Evolutionary conservation across 2,888 invertebrate species (phyloP), one percentile per base, ranked within the genome.

Genomic region (Subacronicta megacephala): DNA sequence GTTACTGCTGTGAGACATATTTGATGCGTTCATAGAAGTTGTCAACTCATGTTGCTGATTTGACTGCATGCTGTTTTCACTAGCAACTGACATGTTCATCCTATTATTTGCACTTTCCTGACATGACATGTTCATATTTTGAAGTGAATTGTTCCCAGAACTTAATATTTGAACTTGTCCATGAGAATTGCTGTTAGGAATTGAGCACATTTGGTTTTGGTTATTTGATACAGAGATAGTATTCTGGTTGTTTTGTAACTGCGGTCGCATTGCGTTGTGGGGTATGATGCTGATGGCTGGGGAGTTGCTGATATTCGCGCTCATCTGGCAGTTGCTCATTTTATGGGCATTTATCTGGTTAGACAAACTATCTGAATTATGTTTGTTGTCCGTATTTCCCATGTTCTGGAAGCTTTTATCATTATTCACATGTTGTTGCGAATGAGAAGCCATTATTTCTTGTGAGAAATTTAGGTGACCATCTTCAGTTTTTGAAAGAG

Each of bases 401-500:
- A 93, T 88, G 54, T 90, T 93, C 67, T 93, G 94, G 77, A 93
- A 93, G 60, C 79, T 82, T 75, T 93, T 94, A 23, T 94, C 94
- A 71, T 87, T 92, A 63, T 92, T 92, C 7, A 84, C 81, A 72
- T 92, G 90, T 64, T 92, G 92, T 71, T 94, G 94, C 1, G 92
- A 87, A 82, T 94, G 93, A 3, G 94, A 90, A 35, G 92, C 88
- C 90, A 93, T 93, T 55, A 93, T 92, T 81, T 94, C 94, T 77
- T 90, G 93, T 0, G 92, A 92, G 55, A 94, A 94, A 69, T 93
- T 94, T 63, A 94, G 78, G 70, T 93, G 93, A 0, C 94, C 94
- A 33, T 90, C 92, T 85, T 94, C 94, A 12, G 94, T 72, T 75
- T 94, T 94, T 2, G 94, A 93, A 49, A 94, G 81, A 18, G 93